A percentile compares a stretch with the other conserved stretches of the same genome.
These are phyloP conservation scores for Butastur rufipennis DNA, from an alignment of 2,113 vertebrate genomes.

Conservation along the genomic window DNA sequence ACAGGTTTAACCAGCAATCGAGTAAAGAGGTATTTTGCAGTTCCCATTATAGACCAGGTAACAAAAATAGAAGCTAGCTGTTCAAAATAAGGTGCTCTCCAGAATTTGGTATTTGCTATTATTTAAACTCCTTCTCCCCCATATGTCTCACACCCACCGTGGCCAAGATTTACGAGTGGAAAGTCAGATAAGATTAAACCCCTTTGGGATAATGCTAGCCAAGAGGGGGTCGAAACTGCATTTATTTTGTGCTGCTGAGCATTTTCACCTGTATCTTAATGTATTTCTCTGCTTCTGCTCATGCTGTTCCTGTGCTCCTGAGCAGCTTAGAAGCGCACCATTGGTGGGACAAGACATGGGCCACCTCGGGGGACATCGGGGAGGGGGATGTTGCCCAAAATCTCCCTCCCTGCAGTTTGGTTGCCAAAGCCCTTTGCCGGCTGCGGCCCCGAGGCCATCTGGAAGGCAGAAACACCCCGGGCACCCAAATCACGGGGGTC, in stretches of 20 bases:
- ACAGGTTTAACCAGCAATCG: accelerated
- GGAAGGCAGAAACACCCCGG: background rate
- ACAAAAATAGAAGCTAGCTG: constrained; percentile 2
- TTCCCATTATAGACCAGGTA: background rate
- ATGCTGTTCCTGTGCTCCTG: background rate
- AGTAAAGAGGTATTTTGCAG: background rate
- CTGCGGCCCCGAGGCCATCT: accelerated
- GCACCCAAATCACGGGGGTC: accelerated
- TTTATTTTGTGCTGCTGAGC: background rate
- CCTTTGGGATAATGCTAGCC: background rate
- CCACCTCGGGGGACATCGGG: background rate
- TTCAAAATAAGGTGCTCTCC: background rate
- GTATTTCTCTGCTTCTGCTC: background rate
- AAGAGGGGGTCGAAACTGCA: accelerated
- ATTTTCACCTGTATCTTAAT: background rate
- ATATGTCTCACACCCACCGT: background rate
- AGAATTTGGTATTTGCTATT: background rate
- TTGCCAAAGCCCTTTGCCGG: background rate
- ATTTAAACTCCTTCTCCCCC: background rate
- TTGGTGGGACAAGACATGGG: accelerated
- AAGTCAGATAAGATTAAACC: background rate
- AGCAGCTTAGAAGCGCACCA: background rate
- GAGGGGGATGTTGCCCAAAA: background rate
- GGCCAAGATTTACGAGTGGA: background rate
- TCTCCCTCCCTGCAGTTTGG: background rate